phyloP scores from a whole-genome alignment of 2,797 vertebrate species.

The Mastacembelus armatus region DNA sequence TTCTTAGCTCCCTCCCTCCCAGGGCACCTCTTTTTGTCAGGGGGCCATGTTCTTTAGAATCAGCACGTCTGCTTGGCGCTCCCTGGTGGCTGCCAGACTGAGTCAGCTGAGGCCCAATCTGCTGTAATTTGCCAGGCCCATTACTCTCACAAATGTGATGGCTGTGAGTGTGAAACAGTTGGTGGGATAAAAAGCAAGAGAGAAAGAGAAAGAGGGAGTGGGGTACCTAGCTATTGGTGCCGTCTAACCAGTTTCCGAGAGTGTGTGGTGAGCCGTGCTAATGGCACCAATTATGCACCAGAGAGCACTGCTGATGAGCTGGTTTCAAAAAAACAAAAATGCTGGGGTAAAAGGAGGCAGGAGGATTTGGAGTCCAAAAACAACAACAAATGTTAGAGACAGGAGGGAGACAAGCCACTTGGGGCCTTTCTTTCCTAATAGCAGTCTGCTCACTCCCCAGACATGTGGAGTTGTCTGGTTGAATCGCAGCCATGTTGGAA shows the following conservation, averaged over 20 bases:
- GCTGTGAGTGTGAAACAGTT: conserved; percentile 70
- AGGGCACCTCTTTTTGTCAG: conserved; percentile 32
- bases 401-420: conserved; percentile 48
- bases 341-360: neutral
- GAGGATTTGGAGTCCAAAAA: conserved; percentile 26
- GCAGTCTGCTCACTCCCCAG: conserved; percentile 40
- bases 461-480: conserved; percentile 65
- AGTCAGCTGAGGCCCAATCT: conserved; percentile 61
- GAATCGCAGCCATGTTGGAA: conserved; percentile 56
- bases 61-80: conserved; percentile 53
- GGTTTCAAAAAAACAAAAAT: conserved; percentile 42
- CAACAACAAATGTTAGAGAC: conserved; percentile 21
- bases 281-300: conserved; percentile 78
- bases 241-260: conserved; percentile 47
- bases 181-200: conserved; percentile 56
- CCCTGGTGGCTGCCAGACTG: conserved; percentile 53
- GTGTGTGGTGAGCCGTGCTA: conserved; percentile 57
- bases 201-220: conserved; percentile 15
- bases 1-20: neutral
- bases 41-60: conserved; percentile 55
- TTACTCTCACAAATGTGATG: conserved; percentile 75
- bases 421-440: conserved; percentile 53
- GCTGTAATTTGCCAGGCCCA: conserved; percentile 75
- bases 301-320: conserved; percentile 65
- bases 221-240: conserved; percentile 26